Conservation (phyloP, 2,113 vertebrate genomes). For the Acanthochromis polyacanthus region DNA sequence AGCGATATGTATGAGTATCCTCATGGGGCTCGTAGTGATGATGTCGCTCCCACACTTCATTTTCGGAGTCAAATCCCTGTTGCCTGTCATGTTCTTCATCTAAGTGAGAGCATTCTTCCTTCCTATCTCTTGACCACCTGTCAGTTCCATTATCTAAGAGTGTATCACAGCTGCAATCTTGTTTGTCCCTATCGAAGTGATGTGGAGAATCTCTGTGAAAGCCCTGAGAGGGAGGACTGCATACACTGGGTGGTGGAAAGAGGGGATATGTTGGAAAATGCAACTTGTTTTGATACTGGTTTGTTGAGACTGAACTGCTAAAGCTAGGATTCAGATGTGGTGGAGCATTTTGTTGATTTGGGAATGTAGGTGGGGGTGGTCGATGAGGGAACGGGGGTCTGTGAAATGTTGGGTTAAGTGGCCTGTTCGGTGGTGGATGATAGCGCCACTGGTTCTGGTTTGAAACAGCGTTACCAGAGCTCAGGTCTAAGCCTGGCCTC, state of each 20-base stretch:
- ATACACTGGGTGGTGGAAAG: constrained; percentile 22
- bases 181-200: constrained; percentile 7
- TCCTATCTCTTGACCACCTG: constrained; percentile 10
- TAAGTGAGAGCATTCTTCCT: constrained; percentile 18
- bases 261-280: neutral
- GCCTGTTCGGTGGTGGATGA: constrained; percentile 27
- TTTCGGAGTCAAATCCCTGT: constrained; percentile 24
- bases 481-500: constrained; percentile 16
- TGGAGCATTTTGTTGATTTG: constrained; percentile 32
- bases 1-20: neutral
- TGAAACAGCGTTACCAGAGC: neutral
- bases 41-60: constrained; percentile 23
- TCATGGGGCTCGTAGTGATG: neutral
- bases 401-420: constrained; percentile 33
- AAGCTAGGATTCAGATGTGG: constrained; percentile 6
- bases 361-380: constrained; percentile 35
- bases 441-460: constrained; percentile 33
- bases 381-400: constrained; percentile 38
- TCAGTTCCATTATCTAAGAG: neutral
- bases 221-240: constrained; percentile 13
- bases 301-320: neutral
- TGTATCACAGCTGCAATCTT: neutral
- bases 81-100: constrained; percentile 25
- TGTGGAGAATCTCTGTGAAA: constrained; percentile 12
- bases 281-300: constrained; percentile 8